Conservation (phyloP, 2,888 invertebrate genomes). For the Leptinotarsa rubiginosa region DNA sequence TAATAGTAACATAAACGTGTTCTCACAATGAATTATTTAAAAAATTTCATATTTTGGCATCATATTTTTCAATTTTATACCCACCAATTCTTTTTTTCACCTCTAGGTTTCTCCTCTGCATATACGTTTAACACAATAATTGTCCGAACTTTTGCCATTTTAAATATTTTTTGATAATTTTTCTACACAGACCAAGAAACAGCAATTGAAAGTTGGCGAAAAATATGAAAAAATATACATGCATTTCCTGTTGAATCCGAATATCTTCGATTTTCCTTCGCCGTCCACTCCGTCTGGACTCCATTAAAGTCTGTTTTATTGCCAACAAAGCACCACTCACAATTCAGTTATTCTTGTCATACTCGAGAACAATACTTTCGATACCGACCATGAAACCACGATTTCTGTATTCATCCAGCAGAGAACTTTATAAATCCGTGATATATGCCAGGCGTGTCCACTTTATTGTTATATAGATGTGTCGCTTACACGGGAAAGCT, state of each 20-base stretch:
- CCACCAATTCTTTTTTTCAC: too few species aligned
- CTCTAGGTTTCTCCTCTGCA: too few species aligned
- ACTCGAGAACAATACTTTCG: constrained; percentile 5
- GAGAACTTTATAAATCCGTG: constrained; percentile 51
- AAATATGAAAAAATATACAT: neutral
- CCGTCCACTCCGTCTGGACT: neutral
- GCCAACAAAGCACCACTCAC: constrained; percentile 4
- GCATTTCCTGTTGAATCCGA: neutral
- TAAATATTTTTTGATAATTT: too few species aligned
- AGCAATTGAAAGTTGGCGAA: too few species aligned
- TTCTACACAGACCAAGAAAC: too few species aligned
- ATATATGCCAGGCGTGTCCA: constrained; percentile 53
- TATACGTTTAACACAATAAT: too few species aligned
- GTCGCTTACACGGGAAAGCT: constrained; percentile 59
- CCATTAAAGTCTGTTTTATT: neutral
- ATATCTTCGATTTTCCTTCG: neutral
- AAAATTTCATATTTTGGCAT: too few species aligned
- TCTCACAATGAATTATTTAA: too few species aligned
- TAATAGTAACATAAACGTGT: too few species aligned
- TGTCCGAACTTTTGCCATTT: too few species aligned
- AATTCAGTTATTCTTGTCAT: constrained; percentile 12
- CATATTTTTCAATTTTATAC: too few species aligned
- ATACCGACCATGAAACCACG: neutral
- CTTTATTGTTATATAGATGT: constrained; percentile 58
- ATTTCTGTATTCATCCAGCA: constrained; percentile 39